A percentile compares a stretch with the other conserved stretches of the same genome.
Evolutionary conservation across 1,140 invertebrate genomes (phyloP).

Genomic region (Zaprionus kolodkinae): DNA sequence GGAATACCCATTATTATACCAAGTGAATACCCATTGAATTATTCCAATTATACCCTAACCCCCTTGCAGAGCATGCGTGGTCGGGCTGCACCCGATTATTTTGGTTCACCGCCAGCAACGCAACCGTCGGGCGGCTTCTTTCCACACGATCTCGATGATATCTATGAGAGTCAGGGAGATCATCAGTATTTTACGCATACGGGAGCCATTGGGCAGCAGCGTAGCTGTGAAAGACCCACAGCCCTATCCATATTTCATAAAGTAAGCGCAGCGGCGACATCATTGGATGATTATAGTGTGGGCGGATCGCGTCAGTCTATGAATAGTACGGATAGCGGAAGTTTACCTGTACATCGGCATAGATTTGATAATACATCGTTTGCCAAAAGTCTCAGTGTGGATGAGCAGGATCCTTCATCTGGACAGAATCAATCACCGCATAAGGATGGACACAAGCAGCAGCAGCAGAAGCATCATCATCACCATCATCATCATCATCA

Average conservation of each 20-base stretch:
- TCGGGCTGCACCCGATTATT: slow-evolving; percentile 64
- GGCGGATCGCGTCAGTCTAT: slow-evolving; percentile 55
- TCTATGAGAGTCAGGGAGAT: slow-evolving; percentile 77
- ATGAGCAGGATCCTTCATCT: slow-evolving; percentile 35
- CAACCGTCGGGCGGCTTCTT: slow-evolving; percentile 72
- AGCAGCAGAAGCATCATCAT: slow-evolving; percentile 70
- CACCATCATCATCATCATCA: slow-evolving; percentile 87
- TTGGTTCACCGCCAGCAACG: slow-evolving; percentile 65
- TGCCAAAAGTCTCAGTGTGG: slow-evolving; percentile 85
- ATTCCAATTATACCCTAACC: neutral
- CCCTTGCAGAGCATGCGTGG: slow-evolving; percentile 70
- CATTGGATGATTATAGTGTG: slow-evolving; percentile 72
- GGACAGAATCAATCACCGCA: slow-evolving; percentile 55
- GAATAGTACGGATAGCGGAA: slow-evolving; percentile 59
- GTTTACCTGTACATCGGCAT: slow-evolving; percentile 49
- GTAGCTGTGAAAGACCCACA: slow-evolving; percentile 63
- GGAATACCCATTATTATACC: too few relatives aligned
- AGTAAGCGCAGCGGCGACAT: slow-evolving; percentile 63
- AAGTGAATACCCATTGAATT: neutral
- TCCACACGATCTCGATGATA: slow-evolving; percentile 84
- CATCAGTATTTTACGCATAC: slow-evolving; percentile 84
- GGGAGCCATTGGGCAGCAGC: slow-evolving; percentile 67
- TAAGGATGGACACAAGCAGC: slow-evolving; percentile 72
- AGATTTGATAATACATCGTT: slow-evolving; percentile 86
- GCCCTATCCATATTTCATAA: slow-evolving; percentile 82